Base-by-base conservation (phyloP, 1,140 invertebrate genomes). In the Orchesella cincta region DNA sequence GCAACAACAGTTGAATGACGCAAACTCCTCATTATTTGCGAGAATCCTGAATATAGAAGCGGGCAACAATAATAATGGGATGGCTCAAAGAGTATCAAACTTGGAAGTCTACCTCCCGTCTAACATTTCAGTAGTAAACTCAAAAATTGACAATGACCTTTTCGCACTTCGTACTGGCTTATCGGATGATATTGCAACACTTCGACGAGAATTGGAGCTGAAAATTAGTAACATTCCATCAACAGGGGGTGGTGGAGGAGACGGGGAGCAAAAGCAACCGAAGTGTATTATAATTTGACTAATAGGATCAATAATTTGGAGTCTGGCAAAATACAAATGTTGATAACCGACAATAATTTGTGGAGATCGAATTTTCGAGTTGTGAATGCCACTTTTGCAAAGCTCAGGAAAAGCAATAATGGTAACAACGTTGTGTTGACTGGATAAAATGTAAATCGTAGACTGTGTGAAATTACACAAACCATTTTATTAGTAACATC, bases 321-420 rank as follows among this genome's bases (percentile, higher is more conserved):
- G 33, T 31, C 29, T n/a, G 62, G 62, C 3, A 67, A 67, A 33
- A 67, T 67, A 12, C 62, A 67, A 33, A 29, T 31, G 5, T 31
- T 67, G 33, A 67, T 67, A 8, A 67, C 8, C 33, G 62, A 67
- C 29, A 67, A 67, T n/a, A 67, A 67, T 33, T 67, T 67, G 23
- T 67, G 62, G 62, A 3, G 62, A 29, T 29, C 29, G 23, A 67
- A 67, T 31, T 67, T 67, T 23, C 8, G 62, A 33, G 31, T 67
- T 67, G 62, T 67, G 8, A 67, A 67, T 67, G 29, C 23, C 31
- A 67, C 62, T 2, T 67, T 67, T 67, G 62, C 62, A 33, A 67
- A 67, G 23, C 31, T 67, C 14, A 67, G 33, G 31, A 67, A 67
- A 33, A 67, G 62, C 33, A 5, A 26, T 5, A 5, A 5, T 29